phyloP scores from a whole-genome alignment of 2,797 vertebrate species.

The Bryconaethiops microstoma region DNA sequence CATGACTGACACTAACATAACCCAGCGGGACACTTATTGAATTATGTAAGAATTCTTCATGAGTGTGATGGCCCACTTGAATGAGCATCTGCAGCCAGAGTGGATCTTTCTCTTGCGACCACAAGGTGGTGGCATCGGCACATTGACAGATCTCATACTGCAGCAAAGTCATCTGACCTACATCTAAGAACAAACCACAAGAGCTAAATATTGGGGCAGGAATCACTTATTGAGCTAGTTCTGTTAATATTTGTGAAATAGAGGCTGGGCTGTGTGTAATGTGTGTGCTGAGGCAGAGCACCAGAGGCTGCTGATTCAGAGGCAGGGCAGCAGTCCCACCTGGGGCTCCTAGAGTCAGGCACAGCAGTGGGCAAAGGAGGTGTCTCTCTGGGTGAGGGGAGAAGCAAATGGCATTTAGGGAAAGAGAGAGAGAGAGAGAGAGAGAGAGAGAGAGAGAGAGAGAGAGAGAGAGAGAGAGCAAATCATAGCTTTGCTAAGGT shows the following conservation, averaged over 20 bases:
- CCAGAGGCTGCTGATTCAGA: not conserved
- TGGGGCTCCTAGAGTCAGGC: not conserved
- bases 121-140: conserved; percentile 70
- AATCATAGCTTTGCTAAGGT: conserved; percentile 18
- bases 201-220: conserved; percentile 56
- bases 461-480: conserved; percentile 12
- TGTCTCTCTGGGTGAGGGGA: conserved; percentile 62
- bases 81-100: too few species aligned
- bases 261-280: not conserved
- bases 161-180: conserved; percentile 72
- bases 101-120: conserved; percentile 23
- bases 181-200: conserved; percentile 65
- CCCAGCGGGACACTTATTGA: not conserved
- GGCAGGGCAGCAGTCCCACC: not conserved
- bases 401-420: conserved; percentile 75
- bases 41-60: not conserved
- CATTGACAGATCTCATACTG: conserved; percentile 53
- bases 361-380: conserved; percentile 24
- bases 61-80: not conserved
- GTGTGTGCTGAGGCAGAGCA: not conserved
- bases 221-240: conserved; percentile 52
- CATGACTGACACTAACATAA: not conserved
- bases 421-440: conserved; percentile 11
- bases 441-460: conserved; percentile 43
- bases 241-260: conserved; percentile 56